phyloP scores from a whole-genome alignment of 1,140 invertebrate genomes.

The Panonychus citri region DNA sequence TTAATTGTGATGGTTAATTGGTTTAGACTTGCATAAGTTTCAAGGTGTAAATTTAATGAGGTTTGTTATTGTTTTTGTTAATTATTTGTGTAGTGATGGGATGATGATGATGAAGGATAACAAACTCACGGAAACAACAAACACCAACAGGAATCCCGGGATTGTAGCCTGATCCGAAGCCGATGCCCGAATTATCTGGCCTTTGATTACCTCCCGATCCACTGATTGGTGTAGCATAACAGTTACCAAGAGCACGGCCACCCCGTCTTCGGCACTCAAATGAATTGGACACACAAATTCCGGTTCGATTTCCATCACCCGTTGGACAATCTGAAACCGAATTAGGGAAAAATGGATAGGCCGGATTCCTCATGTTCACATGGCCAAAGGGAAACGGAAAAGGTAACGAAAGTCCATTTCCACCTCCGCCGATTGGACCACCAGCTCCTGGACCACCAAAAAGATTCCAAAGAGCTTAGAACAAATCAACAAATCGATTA shows the following conservation, averaged over 20 bases:
- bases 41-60: too few relatives aligned
- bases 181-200: background rate
- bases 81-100: background rate
- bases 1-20: too few relatives aligned
- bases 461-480: too few relatives aligned
- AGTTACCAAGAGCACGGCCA: slow-evolving; percentile 3
- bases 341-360: background rate
- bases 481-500: too few relatives aligned
- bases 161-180: background rate
- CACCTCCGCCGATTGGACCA: background rate
- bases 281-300: slow-evolving; percentile 6
- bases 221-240: background rate
- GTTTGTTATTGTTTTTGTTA: too few relatives aligned
- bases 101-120: background rate
- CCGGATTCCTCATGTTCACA: background rate
- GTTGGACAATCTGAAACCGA: slow-evolving; percentile 8
- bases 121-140: slow-evolving; percentile 7
- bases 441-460: too few relatives aligned
- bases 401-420: background rate
- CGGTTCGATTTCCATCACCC: slow-evolving; percentile 6
- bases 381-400: background rate
- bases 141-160: slow-evolving; percentile 5
- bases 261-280: slow-evolving; percentile 4
- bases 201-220: background rate
- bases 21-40: too few relatives aligned